Evolutionary conservation across 2,888 invertebrate species (phyloP).

Genomic region (Panorpa germanica): DNA sequence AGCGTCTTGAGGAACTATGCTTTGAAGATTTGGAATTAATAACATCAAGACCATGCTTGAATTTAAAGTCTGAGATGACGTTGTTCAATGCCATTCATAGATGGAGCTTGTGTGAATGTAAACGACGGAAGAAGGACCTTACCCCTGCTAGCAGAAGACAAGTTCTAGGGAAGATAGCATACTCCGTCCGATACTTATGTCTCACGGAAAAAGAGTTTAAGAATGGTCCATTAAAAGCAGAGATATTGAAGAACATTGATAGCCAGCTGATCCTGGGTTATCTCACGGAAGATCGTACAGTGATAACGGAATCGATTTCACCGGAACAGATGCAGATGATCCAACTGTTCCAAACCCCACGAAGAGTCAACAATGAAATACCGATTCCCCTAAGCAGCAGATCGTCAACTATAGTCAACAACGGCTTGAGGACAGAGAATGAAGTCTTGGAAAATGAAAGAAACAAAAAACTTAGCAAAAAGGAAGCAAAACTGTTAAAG

Average conservation of each 20-base stretch:
- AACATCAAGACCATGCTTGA: constrained; percentile 44
- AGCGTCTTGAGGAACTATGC: constrained; percentile 38
- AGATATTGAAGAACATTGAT: constrained; percentile 28
- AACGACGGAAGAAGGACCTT: constrained; percentile 26
- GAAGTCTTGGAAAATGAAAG: too few species aligned
- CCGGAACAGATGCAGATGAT: constrained; percentile 27
- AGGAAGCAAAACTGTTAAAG: constrained; percentile 8
- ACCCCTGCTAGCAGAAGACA: constrained; percentile 27
- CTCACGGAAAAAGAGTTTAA: constrained; percentile 44
- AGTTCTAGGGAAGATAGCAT: constrained; percentile 31
- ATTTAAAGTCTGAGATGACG: constrained; percentile 38
- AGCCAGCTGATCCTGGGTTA: constrained; percentile 26
- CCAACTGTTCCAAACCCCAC: constrained; percentile 26
- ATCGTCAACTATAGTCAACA: constrained; percentile 25
- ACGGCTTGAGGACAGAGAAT: too few species aligned
- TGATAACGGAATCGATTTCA: constrained; percentile 28
- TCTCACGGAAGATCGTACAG: constrained; percentile 19
- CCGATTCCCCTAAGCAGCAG: constrained; percentile 28
- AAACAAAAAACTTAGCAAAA: constrained; percentile 14
- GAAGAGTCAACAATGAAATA: constrained; percentile 25
- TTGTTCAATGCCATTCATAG: constrained; percentile 41
- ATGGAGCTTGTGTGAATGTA: constrained; percentile 29
- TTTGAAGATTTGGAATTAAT: constrained; percentile 43
- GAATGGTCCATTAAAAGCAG: constrained; percentile 29
- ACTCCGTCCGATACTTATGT: constrained; percentile 43